Conservation (phyloP, 2,113 vertebrate species). For the Apteryx owenii region DNA sequence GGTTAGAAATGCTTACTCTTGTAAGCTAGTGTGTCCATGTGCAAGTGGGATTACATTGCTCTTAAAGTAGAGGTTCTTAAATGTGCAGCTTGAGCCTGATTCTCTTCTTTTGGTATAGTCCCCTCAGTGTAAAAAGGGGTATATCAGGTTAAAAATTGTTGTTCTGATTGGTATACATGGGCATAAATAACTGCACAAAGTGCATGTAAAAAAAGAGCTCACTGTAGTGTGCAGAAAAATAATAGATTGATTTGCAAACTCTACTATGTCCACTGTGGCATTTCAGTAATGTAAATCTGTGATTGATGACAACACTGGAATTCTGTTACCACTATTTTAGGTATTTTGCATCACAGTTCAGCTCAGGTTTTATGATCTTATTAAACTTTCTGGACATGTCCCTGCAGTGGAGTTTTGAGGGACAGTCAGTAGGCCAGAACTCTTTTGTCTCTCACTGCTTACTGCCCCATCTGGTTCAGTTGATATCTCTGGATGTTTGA, state of each 20-base stretch:
- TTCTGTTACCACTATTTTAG: background rate
- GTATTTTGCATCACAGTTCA: background rate
- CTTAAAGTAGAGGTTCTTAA: background rate
- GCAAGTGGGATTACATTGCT: background rate
- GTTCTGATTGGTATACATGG: background rate
- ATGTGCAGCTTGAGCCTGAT: background rate
- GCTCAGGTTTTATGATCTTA: background rate
- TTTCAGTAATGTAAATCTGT: background rate
- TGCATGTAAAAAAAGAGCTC: background rate
- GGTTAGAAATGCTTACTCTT: background rate
- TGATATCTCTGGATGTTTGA: background rate
- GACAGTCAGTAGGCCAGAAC: background rate
- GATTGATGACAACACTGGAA: background rate
- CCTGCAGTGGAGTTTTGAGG: background rate
- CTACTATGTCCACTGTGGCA: background rate
- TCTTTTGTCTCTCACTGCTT: background rate
- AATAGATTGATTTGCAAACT: background rate
- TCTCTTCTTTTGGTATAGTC: background rate
- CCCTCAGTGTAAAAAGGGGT: background rate
- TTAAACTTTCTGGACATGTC: background rate
- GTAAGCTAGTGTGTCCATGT: background rate
- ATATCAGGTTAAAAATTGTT: background rate
- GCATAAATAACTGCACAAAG: background rate
- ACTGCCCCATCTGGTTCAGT: background rate
- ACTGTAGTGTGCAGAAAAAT: background rate